Percentiles rank a stretch among this genome's conserved stretches.
These are phyloP conservation scores for Drosophila greeni DNA, from an alignment of 2,888 invertebrate genomes.

Conservation along the genomic window DNA sequence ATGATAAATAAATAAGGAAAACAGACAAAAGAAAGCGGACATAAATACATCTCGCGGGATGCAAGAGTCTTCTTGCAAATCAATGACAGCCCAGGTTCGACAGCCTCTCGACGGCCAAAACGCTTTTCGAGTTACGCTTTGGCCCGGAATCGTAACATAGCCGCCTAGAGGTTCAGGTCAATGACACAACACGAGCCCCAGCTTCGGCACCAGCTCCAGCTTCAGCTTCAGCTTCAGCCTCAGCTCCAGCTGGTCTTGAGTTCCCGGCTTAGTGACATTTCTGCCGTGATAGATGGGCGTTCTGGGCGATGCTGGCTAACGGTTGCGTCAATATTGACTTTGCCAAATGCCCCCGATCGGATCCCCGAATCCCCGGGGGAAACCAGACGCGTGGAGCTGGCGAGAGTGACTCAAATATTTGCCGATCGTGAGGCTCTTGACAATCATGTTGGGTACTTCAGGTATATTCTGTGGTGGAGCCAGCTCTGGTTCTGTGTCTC, in stretches of 20 bases:
- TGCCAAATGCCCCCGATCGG: slow-evolving; percentile 48
- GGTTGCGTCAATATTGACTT: slow-evolving; percentile 72
- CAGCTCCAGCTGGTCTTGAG: slow-evolving; percentile 16
- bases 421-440: slow-evolving; percentile 34
- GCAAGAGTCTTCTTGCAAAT: slow-evolving; percentile 60
- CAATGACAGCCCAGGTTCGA: slow-evolving; percentile 32
- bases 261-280: slow-evolving; percentile 44
- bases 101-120: slow-evolving; percentile 15
- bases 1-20: slow-evolving; percentile 24
- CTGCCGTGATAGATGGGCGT: slow-evolving; percentile 51
- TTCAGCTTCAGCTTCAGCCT: slow-evolving; percentile 1
- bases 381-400: slow-evolving; percentile 15
- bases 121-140: slow-evolving; percentile 27
- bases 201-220: slow-evolving; percentile 11
- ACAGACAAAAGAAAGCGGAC: slow-evolving; percentile 38
- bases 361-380: background rate
- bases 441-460: slow-evolving; percentile 26
- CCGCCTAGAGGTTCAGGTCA: slow-evolving; percentile 42
- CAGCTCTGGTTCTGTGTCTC: background rate
- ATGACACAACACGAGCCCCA: slow-evolving; percentile 43
- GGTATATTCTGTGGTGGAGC: background rate
- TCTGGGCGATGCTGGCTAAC: slow-evolving; percentile 53
- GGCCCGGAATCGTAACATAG: slow-evolving; percentile 43
- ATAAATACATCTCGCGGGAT: slow-evolving; percentile 40
- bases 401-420: slow-evolving; percentile 58